Conservation (phyloP, 2,113 vertebrate genomes). For the Ictidomys tridecemlineatus region DNA sequence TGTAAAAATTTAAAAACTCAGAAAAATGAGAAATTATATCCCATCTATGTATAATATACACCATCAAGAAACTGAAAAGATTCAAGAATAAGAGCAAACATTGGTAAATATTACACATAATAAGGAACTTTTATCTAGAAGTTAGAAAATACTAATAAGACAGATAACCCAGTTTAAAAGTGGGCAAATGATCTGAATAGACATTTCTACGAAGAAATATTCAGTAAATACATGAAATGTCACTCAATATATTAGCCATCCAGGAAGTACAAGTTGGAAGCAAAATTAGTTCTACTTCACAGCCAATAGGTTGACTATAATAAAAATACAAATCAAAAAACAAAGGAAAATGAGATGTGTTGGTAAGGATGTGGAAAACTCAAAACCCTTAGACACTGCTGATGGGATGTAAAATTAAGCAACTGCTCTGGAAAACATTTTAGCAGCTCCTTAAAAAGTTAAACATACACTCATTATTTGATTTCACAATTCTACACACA, state of each 20-base stretch:
- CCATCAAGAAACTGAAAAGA: conserved; percentile 13
- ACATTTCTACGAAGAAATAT: background rate
- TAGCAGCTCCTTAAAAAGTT: background rate
- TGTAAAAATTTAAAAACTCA: background rate
- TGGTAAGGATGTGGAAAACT: background rate
- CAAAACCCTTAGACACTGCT: background rate
- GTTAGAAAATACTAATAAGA: background rate
- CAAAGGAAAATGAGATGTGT: background rate
- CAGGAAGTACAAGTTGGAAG: background rate
- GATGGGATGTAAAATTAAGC: background rate
- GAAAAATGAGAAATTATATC: too few species aligned
- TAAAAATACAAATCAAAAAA: background rate
- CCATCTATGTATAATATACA: background rate
- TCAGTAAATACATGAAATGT: background rate
- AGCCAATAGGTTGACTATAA: background rate
- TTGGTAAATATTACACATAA: background rate
- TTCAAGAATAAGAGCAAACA: background rate
- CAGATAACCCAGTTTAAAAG: background rate
- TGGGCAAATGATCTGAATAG: background rate
- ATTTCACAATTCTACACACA: background rate
- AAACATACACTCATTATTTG: background rate
- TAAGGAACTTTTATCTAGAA: background rate
- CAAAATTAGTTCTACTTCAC: background rate
- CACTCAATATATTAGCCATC: background rate
- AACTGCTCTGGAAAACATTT: background rate